A percentile compares a stretch with the other conserved stretches of the same genome.
These are phyloP conservation scores for Oncorhynchus gorbuscha DNA, from an alignment of 2,113 vertebrate genomes.

Conservation along the genomic window DNA sequence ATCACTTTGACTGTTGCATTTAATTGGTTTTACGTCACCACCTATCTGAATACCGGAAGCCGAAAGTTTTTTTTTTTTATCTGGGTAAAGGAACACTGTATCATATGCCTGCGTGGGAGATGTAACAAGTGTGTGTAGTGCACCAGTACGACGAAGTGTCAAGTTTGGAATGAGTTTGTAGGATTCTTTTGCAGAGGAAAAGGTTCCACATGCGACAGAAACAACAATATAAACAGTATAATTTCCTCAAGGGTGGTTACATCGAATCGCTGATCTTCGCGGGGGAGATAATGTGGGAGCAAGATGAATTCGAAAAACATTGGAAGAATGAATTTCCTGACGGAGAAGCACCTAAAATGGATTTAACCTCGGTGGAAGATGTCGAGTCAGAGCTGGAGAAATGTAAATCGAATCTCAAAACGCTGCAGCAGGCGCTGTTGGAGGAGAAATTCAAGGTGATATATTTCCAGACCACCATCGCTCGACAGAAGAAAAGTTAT, in stretches of 20 bases:
- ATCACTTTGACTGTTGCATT: not conserved
- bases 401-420: constrained; percentile 78
- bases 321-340: constrained; percentile 88
- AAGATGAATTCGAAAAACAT: constrained; percentile 83
- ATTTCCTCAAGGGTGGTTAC: not conserved
- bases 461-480: constrained; percentile 84
- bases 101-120: not conserved
- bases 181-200: not conserved
- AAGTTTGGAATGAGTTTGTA: not conserved
- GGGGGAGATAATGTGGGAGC: constrained; percentile 79
- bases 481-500: constrained; percentile 54
- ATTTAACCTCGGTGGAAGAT: constrained; percentile 75
- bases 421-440: constrained; percentile 81
- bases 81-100: not conserved
- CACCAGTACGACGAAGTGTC: not conserved
- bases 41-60: constrained; percentile 42
- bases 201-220: not conserved
- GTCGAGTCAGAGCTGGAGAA: constrained; percentile 82
- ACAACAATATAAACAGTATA: not conserved
- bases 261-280: not conserved
- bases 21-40: constrained; percentile 50
- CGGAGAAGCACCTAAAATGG: constrained; percentile 78
- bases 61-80: constrained; percentile 35
- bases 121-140: not conserved
- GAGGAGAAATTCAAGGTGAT: constrained; percentile 89